Conservation (phyloP, 2,113 vertebrate species). For the Synchiropus splendidus region DNA sequence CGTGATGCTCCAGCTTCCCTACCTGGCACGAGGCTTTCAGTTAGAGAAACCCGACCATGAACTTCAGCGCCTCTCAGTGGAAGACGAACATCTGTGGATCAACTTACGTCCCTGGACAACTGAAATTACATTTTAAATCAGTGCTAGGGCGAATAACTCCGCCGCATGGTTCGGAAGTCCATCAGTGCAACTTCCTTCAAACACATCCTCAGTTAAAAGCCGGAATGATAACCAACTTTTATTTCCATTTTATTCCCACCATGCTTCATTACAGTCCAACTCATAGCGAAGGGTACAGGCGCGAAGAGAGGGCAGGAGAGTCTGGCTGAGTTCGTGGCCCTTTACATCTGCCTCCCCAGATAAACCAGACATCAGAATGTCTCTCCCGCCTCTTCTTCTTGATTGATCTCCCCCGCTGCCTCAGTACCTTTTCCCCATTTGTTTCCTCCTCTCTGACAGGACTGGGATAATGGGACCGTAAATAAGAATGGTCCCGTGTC, state of each 20-base stretch:
- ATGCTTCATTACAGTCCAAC: slow-evolving; percentile 64
- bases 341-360: slow-evolving; percentile 59
- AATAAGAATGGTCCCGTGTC: slow-evolving; percentile 40
- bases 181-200: no score
- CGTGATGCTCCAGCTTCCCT: no score
- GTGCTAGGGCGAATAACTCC: no score
- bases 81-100: no score
- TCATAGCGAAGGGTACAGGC: slow-evolving; percentile 41
- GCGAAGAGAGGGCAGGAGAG: slow-evolving; percentile 32
- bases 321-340: slow-evolving; percentile 27
- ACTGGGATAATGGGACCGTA: slow-evolving; percentile 49
- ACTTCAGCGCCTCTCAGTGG: no score
- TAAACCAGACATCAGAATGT: slow-evolving; percentile 51
- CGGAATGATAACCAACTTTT: no score
- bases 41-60: no score
- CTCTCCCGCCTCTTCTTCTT: slow-evolving; percentile 15
- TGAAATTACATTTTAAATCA: no score
- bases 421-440: slow-evolving; percentile 6
- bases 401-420: slow-evolving; percentile 32
- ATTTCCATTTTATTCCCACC: slow-evolving; percentile 45
- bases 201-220: no score
- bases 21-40: no score
- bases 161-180: no score
- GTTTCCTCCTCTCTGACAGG: slow-evolving; percentile 31
- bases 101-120: no score